phyloP scores from a whole-genome alignment of 1,140 invertebrate genomes.

The Euwallacea fornicatus region DNA sequence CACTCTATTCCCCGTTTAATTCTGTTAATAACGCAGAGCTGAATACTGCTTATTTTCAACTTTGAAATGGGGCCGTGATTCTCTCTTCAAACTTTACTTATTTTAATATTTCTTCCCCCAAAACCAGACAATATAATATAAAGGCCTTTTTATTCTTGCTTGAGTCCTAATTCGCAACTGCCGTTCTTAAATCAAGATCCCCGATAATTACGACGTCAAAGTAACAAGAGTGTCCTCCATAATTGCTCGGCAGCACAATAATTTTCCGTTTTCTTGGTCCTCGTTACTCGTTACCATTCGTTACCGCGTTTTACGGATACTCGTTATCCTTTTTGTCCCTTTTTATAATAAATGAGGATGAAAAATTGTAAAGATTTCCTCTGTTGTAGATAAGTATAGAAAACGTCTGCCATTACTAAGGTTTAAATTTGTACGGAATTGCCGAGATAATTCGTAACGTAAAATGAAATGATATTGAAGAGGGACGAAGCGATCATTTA shows the following conservation, averaged over 20 bases:
- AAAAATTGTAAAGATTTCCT: conserved; percentile 27
- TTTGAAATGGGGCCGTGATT: too few species aligned
- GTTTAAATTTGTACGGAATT: too few species aligned
- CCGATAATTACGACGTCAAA: conserved; percentile 29
- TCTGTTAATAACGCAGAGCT: conserved; percentile 5
- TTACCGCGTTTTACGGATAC: conserved; percentile 31
- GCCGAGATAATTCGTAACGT: too few species aligned
- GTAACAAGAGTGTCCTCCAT: conserved; percentile 24
- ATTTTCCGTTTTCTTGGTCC: conserved; percentile 34
- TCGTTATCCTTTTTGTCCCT: conserved; percentile 26
- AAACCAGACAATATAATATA: neutral
- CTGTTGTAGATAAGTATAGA: neutral
- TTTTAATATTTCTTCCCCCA: neutral
- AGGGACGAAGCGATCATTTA: too few species aligned
- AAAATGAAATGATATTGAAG: too few species aligned
- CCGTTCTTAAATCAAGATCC: conserved; percentile 26
- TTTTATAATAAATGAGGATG: conserved; percentile 32
- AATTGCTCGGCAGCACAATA: conserved; percentile 32
- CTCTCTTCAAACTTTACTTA: too few species aligned
- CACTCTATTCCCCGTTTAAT: conserved; percentile 16
- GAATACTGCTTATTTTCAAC: too few species aligned
- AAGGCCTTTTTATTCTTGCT: neutral
- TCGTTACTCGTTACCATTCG: conserved; percentile 29
- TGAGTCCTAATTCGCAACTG: conserved; percentile 7
- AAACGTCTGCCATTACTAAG: too few species aligned